A percentile compares a stretch with the other conserved stretches of the same genome.
These are phyloP conservation scores for Periplaneta americana DNA, from an alignment of 1,140 invertebrate species.

Conservation along the genomic window DNA sequence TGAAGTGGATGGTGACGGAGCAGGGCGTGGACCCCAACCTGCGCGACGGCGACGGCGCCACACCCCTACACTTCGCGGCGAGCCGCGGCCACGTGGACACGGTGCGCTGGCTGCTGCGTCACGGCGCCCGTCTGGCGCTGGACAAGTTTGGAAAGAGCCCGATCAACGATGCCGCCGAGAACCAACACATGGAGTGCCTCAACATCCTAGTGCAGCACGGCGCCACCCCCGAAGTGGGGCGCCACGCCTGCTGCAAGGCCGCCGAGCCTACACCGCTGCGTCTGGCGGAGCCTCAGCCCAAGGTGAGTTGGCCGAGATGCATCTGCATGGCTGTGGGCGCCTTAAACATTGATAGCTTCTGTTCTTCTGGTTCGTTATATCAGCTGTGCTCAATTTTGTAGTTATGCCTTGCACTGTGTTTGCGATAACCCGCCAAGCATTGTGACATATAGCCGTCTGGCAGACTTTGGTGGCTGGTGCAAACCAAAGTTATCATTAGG, in stretches of 20 bases:
- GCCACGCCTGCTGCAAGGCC: constrained; percentile 29
- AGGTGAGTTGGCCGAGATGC: no score
- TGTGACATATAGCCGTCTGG: no score
- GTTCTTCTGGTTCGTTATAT: no score
- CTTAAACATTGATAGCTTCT: no score
- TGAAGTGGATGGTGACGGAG: constrained; percentile 85
- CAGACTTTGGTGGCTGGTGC: no score
- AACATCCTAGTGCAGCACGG: constrained; percentile 70
- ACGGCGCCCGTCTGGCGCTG: constrained; percentile 67
- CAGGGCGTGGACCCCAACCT: constrained; percentile 77
- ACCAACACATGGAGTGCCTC: constrained; percentile 79
- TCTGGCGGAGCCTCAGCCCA: constrained; percentile 28
- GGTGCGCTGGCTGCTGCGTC: constrained; percentile 74
- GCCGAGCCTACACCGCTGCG: constrained; percentile 24
- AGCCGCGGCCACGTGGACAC: constrained; percentile 74
- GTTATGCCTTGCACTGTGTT: no score
- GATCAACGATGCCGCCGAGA: constrained; percentile 83
- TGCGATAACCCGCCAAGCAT: no score
- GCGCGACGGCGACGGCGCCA: constrained; percentile 77
- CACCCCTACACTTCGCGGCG: constrained; percentile 73
- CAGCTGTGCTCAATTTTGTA: no score
- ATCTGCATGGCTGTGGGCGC: not conserved
- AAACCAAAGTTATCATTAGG: no score
- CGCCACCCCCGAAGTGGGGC: constrained; percentile 58
- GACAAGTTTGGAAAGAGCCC: constrained; percentile 84